Base-by-base conservation (phyloP, 2,888 invertebrate genomes). In the Cheilosia scutellata region DNA sequence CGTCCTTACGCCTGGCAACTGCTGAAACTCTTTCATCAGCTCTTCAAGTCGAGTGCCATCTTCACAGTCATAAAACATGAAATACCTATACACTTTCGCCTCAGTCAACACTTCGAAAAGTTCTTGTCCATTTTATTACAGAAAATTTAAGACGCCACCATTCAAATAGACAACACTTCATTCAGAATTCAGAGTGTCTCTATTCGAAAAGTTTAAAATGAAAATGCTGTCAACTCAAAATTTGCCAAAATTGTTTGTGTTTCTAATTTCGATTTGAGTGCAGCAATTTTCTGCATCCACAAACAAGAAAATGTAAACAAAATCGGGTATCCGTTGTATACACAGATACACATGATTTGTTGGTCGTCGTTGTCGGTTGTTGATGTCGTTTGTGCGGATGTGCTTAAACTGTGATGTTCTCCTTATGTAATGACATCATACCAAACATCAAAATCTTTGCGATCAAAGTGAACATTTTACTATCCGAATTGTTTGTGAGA, bases 51-150 rank as follows among this genome's bases (percentile, higher is more conserved):
- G 74, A 53, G 62, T 74, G 65, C 55, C 55, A 37, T 31, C 76
- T 74, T 44, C 33, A 47, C 42, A 74, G 66, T 63, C 76, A 63
- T 83, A 83, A 83, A 83, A 83, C 76, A 68, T 78, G 74, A 78
- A 83, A 78, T 42, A 20, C 20, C 20, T 20, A 20, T 20, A 63
- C 60, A 63, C 68, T 72, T 65, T 62, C 44, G 51, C 66, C 37
- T 13, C 55, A 60, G 31, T 65, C 49, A 75, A 51, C 66, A 63
- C 60, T 74, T 72, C 65, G 42, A 66, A 72, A 74, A 78, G 66
- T 68, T 51, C 49, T 51, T 77, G 68, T 74, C 78, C 83, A 68
- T 74, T 83, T 83, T 83, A 78, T 68, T 72, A 31, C 74, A 57
- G 7, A 58, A 49, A 78, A 33, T 53, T 55, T 33, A 62, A 78